Conservation (phyloP, 2,888 invertebrate species). For the Poecilobothrus nobilitatus region DNA sequence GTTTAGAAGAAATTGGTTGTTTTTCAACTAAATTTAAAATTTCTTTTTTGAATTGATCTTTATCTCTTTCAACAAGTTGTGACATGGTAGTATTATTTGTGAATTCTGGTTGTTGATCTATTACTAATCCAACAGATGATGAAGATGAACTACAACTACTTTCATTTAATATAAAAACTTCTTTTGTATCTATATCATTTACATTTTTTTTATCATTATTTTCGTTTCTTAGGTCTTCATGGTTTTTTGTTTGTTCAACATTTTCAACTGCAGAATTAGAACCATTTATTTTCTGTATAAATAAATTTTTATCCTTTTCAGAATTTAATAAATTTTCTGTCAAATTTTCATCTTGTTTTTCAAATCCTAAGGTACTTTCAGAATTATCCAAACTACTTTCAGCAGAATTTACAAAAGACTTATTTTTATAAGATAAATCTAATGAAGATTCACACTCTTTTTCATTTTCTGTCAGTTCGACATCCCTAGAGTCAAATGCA, state of each 20-base stretch:
- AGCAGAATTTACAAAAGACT: not conserved
- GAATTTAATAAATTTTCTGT: not conserved
- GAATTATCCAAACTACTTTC: conserved; percentile 7
- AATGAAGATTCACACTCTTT: not conserved
- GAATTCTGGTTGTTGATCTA: conserved; percentile 13
- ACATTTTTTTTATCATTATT: not conserved
- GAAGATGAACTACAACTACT: conserved; percentile 12
- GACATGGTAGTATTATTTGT: not conserved
- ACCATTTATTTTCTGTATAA: not conserved
- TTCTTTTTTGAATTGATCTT: not conserved
- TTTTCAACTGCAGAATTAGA: not conserved
- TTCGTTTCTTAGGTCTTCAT: not conserved
- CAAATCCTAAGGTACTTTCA: not conserved
- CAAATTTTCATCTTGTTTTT: not conserved
- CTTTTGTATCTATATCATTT: not conserved
- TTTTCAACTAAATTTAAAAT: not conserved
- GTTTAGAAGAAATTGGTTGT: not conserved
- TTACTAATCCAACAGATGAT: conserved; percentile 14
- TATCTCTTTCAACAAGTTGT: not conserved
- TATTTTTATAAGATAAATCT: conserved; percentile 2
- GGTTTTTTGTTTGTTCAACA: not conserved
- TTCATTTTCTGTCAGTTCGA: not conserved
- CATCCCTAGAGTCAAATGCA: not conserved
- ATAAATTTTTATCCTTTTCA: not conserved
- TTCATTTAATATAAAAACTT: not conserved